Evolutionary conservation across 2,797 vertebrate genomes (phyloP), one percentile per base, ranked within the genome.

Genomic region (Anguilla megastoma): DNA sequence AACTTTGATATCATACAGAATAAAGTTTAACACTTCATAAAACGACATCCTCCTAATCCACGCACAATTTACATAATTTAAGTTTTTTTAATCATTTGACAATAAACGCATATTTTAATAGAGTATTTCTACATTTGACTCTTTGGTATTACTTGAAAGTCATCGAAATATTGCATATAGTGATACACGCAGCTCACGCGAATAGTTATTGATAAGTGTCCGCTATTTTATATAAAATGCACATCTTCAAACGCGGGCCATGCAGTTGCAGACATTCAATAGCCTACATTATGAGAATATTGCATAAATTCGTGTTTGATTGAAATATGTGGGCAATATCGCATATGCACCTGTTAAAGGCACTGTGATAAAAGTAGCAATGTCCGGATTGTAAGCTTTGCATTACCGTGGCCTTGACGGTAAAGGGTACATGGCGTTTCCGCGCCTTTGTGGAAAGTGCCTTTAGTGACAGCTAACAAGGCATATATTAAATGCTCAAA

Each of bases 21-120:
- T 24, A 87, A 87, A 87, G 60, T 84, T 84, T 18, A 63, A 87
- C 45, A 50, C 27, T 63, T 27, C 10, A 71, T 84, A 69, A 52
- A 30, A 18, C 33, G 66, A 58, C 48, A 52, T 30, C 14, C 83
- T 58, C 48, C 27, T 60, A 66, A 58, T 60, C 52, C 56, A 48
- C 24, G 33, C 16, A 63, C 56, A 41, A 33, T 87, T 83, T 87
- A 33, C 24, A 84, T 54, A 33, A 84, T 87, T 84, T 36, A 84
- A 9, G 58, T 71, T 18, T 84, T 87, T 36, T 45, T 4, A 54
- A 48, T 30, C 24, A 84, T 54, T 54, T 56, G 2, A 30, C 41
- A 27, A n/a, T 16, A 56, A 56, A 45, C 30, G 18, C 63, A n/a
- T 41, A 45, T 87, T 69, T 69, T 7, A 69, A 69, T 18, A 16